Conservation (phyloP, 1,140 invertebrate genomes). For the Oedothorax gibbosus region DNA sequence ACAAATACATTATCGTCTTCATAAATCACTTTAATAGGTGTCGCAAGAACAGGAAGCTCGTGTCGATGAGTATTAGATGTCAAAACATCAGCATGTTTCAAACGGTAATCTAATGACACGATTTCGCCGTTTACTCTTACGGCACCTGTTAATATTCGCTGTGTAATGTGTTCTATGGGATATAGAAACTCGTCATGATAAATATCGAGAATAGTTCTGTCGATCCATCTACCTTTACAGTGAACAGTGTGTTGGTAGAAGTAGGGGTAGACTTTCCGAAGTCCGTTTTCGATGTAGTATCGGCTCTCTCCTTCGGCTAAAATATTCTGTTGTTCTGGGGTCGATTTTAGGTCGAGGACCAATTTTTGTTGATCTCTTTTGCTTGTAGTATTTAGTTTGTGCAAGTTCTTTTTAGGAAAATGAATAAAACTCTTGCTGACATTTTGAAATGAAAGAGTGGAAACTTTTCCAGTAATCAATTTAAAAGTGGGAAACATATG, state of each 20-base stretch:
- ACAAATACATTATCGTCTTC: constrained; percentile 98
- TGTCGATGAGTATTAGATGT: constrained; percentile 79
- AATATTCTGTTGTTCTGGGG: background rate
- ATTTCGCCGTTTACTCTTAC: constrained; percentile 95
- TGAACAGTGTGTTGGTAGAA: constrained; percentile 97
- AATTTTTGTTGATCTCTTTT: too few relatives aligned
- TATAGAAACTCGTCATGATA: constrained; percentile 19
- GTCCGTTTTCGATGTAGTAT: constrained; percentile 96
- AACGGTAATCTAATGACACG: constrained; percentile 87
- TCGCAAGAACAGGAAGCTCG: constrained; percentile 70
- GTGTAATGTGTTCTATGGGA: constrained; percentile 6
- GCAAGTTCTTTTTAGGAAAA: too few relatives aligned
- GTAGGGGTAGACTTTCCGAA: constrained; percentile 98
- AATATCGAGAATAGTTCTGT: constrained; percentile 92
- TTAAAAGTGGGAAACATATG: too few relatives aligned
- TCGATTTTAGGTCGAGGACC: too few relatives aligned
- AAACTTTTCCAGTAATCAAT: too few relatives aligned
- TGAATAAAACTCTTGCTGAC: too few relatives aligned
- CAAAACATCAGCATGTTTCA: constrained; percentile 93
- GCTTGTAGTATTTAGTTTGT: too few relatives aligned
- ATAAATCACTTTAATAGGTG: constrained; percentile 93
- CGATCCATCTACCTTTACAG: constrained; percentile 97
- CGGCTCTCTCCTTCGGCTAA: constrained; percentile 87
- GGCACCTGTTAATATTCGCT: constrained; percentile 73
- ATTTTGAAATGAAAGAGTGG: too few relatives aligned